These are phyloP conservation scores for Tigriopus californicus DNA, from an alignment of 2,888 invertebrate genomes.

Conservation along the genomic window DNA sequence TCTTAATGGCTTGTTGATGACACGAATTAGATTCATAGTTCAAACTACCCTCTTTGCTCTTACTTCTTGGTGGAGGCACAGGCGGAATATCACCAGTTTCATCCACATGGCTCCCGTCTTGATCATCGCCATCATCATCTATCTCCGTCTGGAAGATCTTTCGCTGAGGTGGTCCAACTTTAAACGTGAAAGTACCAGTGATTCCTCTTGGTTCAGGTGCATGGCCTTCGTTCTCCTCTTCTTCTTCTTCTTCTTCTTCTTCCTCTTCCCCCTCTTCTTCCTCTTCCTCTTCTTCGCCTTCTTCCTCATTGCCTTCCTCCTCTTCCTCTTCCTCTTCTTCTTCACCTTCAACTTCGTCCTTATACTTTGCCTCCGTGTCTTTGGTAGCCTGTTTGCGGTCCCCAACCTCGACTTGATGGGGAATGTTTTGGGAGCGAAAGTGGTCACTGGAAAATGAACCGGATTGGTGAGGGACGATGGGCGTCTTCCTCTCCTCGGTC, in stretches of 20 bases:
- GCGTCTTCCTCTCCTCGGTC: background rate
- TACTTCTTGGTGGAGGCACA: slow-evolving; percentile 12
- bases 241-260: background rate
- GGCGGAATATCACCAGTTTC: background rate
- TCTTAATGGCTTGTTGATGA: background rate
- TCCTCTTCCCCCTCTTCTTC: background rate
- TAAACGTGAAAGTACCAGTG: too few relatives aligned
- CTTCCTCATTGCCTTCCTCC: slow-evolving; percentile 2
- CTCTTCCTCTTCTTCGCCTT: background rate
- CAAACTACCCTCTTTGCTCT: slow-evolving; percentile 13
- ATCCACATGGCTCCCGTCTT: background rate
- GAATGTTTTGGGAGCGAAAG: background rate
- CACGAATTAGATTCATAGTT: background rate
- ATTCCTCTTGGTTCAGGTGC: background rate
- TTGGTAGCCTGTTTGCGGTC: background rate
- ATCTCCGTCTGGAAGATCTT: background rate
- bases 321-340: background rate
- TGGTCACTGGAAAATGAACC: background rate
- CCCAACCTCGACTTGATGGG: background rate
- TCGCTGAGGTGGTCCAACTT: background rate
- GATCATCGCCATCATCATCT: background rate
- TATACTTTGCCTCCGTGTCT: background rate
- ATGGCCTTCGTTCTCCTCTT: background rate
- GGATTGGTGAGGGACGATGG: background rate
- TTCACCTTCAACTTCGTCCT: background rate